phyloP scores from a whole-genome alignment of 2,888 invertebrate species.

The Galeruca laticollis region DNA sequence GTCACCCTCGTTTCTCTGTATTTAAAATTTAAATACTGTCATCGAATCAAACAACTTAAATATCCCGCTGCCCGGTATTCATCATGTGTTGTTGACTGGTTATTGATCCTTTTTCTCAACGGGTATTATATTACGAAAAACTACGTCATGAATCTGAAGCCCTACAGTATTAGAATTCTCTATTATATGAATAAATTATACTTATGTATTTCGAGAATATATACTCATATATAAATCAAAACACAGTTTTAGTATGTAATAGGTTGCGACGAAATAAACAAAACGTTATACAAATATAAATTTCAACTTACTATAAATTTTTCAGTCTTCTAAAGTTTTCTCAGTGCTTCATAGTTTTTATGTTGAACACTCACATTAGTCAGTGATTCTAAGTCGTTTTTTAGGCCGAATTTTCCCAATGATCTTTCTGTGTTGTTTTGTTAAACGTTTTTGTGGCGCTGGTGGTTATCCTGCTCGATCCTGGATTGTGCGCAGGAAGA shows the following conservation, averaged over 20 bases:
- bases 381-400: slow-evolving; percentile 7
- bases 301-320: slow-evolving; percentile 25
- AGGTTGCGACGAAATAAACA: neutral
- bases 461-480: slow-evolving; percentile 7
- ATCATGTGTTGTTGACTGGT: slow-evolving; percentile 30
- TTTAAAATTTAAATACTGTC: neutral
- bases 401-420: slow-evolving; percentile 26
- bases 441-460: slow-evolving; percentile 18
- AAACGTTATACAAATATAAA: neutral
- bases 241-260: neutral
- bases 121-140: slow-evolving; percentile 21
- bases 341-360: neutral
- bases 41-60: neutral
- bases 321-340: slow-evolving; percentile 28
- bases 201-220: neutral
- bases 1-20: neutral
- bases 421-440: slow-evolving; percentile 22
- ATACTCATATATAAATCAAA: neutral
- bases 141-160: slow-evolving; percentile 7
- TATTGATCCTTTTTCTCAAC: slow-evolving; percentile 28
- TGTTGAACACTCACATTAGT: slow-evolving; percentile 24
- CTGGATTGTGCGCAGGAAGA: slow-evolving; percentile 22
- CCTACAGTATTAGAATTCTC: neutral
- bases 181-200: neutral
- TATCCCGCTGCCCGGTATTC: slow-evolving; percentile 1